Base-by-base conservation (phyloP, 2,888 invertebrate species). In the Ornithoptera alexandrae region DNA sequence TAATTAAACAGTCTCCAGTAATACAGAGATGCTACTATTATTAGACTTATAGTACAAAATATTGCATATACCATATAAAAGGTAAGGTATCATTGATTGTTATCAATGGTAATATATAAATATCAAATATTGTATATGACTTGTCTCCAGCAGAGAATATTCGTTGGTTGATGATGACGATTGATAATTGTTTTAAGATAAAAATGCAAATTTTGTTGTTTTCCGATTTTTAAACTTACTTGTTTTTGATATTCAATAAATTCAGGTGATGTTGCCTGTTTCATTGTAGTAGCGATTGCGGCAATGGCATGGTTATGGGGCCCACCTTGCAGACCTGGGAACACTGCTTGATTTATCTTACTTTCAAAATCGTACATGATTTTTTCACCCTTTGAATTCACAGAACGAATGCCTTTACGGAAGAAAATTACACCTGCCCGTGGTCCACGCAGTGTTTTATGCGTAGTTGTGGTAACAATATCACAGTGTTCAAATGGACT, bases 271-370 rank as follows among this genome's bases (percentile, higher is more conserved):
- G 94, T 94, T 0, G 97, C 97, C 88, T 98, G 98, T 79, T 96
- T 96, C 94, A 99, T 95, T n/a, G 98, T 95, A 0, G 98, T 98
- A 20, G 98, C 98, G 74, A 99, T 96, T 73, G 95, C 99, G 7
- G 97, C 98, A 75, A 99, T 98, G n/a, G 98, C 95, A 85, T 99
- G 96, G 83, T 99, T 98, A 84, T 99, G 99, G 0, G 99, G 99
- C 0, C 99, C 99, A 59, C 99, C 99, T 90, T 99, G 99, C 62
- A 99, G 93, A 0, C 98, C 97, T 0, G 98, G 98, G 88, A 98
- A 98, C 71, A 98, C 98, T 2, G 97, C 96, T 76, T 94, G 94
- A 88, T 99, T 98, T 81, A 99, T 97, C 83, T 94, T 96, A 75
- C 90, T 93, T 87, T 98, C 98, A 62, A 98, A 87, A 80, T 99